Evolutionary conservation across 2,797 vertebrate species (phyloP).

Genomic region (Hylomyscus alleni): DNA sequence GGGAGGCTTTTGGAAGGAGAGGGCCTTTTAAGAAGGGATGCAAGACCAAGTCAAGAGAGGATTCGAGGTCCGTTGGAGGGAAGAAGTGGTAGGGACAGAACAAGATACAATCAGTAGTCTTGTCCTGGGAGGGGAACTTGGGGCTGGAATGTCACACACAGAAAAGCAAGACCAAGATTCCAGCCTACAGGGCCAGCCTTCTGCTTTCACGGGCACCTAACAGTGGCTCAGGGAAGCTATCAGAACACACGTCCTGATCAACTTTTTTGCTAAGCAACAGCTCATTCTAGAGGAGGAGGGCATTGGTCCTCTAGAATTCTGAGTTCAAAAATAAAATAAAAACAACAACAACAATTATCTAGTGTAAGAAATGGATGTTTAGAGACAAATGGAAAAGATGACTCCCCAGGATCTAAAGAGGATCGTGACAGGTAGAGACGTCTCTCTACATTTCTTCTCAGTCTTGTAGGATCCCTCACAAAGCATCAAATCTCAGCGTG

Average conservation of each 20-base stretch:
- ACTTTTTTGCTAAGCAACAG: background rate
- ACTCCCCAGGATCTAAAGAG: background rate
- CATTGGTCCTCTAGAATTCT: background rate
- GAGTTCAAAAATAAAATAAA: background rate
- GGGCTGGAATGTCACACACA: background rate
- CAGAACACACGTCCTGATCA: background rate
- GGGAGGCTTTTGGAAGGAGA: conserved; percentile 34
- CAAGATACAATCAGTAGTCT: background rate
- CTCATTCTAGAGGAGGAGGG: background rate
- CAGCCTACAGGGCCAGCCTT: background rate
- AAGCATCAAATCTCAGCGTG: background rate
- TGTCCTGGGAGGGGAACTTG: background rate
- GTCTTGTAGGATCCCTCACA: background rate
- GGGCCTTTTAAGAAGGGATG: background rate
- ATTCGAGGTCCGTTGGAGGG: background rate
- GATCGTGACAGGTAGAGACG: background rate
- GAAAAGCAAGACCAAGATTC: background rate
- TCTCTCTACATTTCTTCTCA: background rate
- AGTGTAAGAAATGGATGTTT: background rate
- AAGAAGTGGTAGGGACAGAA: background rate
- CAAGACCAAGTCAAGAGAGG: background rate
- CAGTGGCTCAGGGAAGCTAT: background rate
- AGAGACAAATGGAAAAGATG: background rate
- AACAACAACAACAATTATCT: background rate
- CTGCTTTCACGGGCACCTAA: background rate